Evolutionary conservation across 2,888 invertebrate genomes (phyloP), one percentile per base, ranked within the genome.

Genomic region (Pheosia gnoma): DNA sequence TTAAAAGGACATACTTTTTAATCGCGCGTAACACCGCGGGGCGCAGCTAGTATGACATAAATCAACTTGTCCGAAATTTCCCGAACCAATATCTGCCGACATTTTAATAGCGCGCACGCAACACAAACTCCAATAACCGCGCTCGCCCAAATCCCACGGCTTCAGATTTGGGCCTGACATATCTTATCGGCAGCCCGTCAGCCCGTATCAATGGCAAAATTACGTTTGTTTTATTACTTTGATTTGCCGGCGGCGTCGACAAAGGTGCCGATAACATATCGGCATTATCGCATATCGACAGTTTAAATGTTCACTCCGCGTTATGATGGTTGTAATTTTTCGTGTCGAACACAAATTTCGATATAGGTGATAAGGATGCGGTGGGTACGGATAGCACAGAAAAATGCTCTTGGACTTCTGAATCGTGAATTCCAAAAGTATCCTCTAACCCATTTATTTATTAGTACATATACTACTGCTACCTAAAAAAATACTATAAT

Each of bases 321-420:
- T 91, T 91, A 91, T 91, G 91, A 90, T 91, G 83, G 84, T 85
- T 91, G 91, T 93, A 93, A 93, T 93, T 93, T 92, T 92, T 91
- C 71, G 85, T 92, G 89, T 92, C 89, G 90, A 91, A 92, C 89
- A 89, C 85, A 83, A 90, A 90, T 80, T 91, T 92, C 82, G 89
- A 87, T 90, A 85, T 72, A 80, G 91, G 90, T 91, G 45, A 57
- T 45, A 45, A 43, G 43, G 36, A 51, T 25, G 39, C 10, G 11
- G 36, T 90, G 88, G 71, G 74, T 84, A 90, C 66, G 73, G 90
- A 82, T 71, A 71, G 84, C 78, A 83, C 41, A 66, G 61, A 62
- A 63, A 57, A 63, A 57, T 55, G 59, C 74, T 71, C 66, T 63
- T 61, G 25, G 25, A 25, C 25, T 25, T 25, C 25, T 25, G 25